Evolutionary conservation across 2,888 invertebrate species (phyloP), one percentile per base, ranked within the genome.

Genomic region (Caradrina kadenii): DNA sequence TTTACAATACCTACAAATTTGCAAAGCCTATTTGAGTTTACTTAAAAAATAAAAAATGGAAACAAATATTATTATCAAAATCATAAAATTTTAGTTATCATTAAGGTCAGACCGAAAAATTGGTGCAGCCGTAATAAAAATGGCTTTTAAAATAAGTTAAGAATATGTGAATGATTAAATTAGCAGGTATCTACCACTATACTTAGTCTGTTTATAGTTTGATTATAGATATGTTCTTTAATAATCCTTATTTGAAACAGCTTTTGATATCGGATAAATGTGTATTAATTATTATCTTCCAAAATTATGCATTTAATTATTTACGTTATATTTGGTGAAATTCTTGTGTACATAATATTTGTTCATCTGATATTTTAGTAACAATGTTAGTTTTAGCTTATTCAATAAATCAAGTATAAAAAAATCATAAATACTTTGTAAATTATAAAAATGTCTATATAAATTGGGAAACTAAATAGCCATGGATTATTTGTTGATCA

Each of bases 401-500:
- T 0, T 11, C 15, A 59, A 63, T 54, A 65, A 60, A 66, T 45
- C 42, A 50, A 62, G 10, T 55, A 52, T n/a, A n/a, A n/a, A n/a
- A n/a, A n/a, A n/a, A n/a, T 50, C 45, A 63, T 58, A 61, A 55
- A 45, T 21, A 42, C 10, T 45, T n/a, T 63, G 60, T 70, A 70
- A 54, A 50, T 66, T 21, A 61, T 53, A 64, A 31, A 69, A 66
- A 22, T 58, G 50, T 59, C 8, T 66, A 60, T 49, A 42, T 54
- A 56, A 52, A 60, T 52, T 59, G 64, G 64, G 8, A 35, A 55
- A 61, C 15, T 66, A 63, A 76, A 73, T 73, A 80, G 63, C 65
- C 63, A 63, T 67, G 63, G 80, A 74, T 73, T 82, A 68, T 78
- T 83, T 76, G 69, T 75, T 79, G 59, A 81, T 84, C 58, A 71